Percentiles rank a stretch among this genome's conserved stretches.
These are phyloP conservation scores for Cataglyphis cursor DNA, from an alignment of 2,888 invertebrate species.

Conservation along the genomic window DNA sequence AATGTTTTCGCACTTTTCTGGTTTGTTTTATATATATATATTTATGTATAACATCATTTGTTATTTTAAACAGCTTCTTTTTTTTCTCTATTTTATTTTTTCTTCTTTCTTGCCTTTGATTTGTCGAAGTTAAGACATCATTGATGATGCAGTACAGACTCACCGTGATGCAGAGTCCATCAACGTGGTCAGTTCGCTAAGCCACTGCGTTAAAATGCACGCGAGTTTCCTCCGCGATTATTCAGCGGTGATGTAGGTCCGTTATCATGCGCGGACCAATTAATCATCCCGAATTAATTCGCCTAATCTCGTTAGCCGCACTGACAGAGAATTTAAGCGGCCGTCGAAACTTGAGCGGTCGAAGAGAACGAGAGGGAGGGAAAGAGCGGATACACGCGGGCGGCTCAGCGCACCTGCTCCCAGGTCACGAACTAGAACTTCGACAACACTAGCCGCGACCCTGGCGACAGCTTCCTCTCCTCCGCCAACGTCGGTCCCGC, in stretches of 20 bases:
- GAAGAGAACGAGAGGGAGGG: background rate
- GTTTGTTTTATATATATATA: background rate
- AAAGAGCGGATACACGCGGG: background rate
- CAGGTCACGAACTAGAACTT: slow-evolving; percentile 73
- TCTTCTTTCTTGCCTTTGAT: background rate
- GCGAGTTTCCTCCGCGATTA: slow-evolving; percentile 10
- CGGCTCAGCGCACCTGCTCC: slow-evolving; percentile 48
- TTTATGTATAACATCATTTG: background rate
- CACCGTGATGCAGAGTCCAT: background rate
- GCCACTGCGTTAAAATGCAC: background rate
- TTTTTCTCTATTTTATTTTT: background rate
- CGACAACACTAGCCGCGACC: slow-evolving; percentile 63
- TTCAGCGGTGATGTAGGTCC: background rate
- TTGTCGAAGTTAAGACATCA: background rate
- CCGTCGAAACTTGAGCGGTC: slow-evolving; percentile 41
- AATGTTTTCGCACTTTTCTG: background rate
- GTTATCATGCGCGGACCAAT: slow-evolving; percentile 26
- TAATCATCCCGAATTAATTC: slow-evolving; percentile 52
- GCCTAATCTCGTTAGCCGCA: slow-evolving; percentile 46
- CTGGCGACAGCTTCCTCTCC: slow-evolving; percentile 60
- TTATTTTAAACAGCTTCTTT: background rate
- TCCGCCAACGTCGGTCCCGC: background rate
- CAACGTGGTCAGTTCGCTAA: background rate
- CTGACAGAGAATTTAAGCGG: slow-evolving; percentile 55
- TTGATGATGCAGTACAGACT: background rate